Evolutionary conservation across 2,797 vertebrate species (phyloP).

Genomic region (Tragelaphus eurycerus): DNA sequence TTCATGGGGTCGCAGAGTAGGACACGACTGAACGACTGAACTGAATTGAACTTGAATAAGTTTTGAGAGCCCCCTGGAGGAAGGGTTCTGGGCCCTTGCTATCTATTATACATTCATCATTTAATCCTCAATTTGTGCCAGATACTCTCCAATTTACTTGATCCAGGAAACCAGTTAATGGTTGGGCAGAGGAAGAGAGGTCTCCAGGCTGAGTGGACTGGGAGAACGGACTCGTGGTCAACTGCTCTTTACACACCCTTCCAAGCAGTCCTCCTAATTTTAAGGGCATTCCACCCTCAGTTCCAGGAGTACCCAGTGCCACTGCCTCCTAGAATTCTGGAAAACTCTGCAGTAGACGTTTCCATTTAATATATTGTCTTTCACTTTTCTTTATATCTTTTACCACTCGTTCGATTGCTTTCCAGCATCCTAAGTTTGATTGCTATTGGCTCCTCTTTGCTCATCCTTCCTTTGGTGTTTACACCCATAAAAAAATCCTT

Average conservation of each 20-base stretch:
- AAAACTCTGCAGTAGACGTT: background rate
- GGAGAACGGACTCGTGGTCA: background rate
- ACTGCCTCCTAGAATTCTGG: background rate
- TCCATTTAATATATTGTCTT: background rate
- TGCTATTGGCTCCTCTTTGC: background rate
- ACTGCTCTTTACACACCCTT: background rate
- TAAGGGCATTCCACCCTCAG: background rate
- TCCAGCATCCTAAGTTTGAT: background rate
- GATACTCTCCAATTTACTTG: background rate
- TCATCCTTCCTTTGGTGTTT: background rate
- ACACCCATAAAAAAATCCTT: background rate
- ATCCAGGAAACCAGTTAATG: background rate
- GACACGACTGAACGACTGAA: no score
- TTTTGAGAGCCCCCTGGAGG: background rate
- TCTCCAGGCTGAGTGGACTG: background rate
- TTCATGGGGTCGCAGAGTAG: no score
- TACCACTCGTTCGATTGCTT: background rate
- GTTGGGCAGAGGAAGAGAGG: background rate
- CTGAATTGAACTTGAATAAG: no score
- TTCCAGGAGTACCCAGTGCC: background rate
- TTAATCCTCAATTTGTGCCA: background rate
- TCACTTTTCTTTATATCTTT: background rate
- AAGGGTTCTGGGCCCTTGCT: background rate
- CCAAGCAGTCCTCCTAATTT: background rate
- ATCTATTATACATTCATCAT: background rate